phyloP scores from a whole-genome alignment of 2,113 vertebrate genomes.

The Symphodus melops region DNA sequence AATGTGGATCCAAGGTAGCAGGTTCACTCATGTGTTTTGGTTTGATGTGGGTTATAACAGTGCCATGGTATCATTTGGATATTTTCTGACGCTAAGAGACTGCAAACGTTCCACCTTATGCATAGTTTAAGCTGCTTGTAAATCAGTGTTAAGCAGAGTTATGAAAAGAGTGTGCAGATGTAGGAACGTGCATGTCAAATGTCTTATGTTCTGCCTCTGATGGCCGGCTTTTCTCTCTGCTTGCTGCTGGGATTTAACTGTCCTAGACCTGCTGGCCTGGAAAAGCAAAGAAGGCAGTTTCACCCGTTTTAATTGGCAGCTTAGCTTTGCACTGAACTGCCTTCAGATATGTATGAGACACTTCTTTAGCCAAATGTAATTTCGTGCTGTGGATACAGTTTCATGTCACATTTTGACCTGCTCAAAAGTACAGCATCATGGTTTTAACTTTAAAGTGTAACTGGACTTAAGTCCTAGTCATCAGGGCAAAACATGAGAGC shows the following conservation, averaged over 20 bases:
- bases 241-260: conserved; percentile 29
- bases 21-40: neutral
- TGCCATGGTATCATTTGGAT: neutral
- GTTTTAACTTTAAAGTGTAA: neutral
- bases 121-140: conserved; percentile 57
- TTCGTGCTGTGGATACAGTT: conserved; percentile 26
- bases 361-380: conserved; percentile 45
- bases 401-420: conserved; percentile 30
- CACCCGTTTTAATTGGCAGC: conserved; percentile 44
- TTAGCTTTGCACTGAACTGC: conserved; percentile 35
- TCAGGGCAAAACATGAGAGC: neutral
- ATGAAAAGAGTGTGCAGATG: conserved; percentile 33
- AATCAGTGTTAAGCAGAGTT: conserved; percentile 14
- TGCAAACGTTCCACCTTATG: conserved; percentile 26
- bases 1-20: conserved; percentile 10
- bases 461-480: neutral
- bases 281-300: conserved; percentile 55
- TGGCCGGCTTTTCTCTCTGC: neutral
- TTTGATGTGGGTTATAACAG: conserved; percentile 31
- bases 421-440: conserved; percentile 32
- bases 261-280: conserved; percentile 44
- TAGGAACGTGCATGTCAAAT: conserved; percentile 13
- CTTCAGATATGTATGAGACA: conserved; percentile 26
- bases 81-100: neutral
- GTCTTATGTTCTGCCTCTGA: conserved; percentile 20